Conservation (phyloP, 2,797 vertebrate genomes). For the Tauraco hartlaubi region DNA sequence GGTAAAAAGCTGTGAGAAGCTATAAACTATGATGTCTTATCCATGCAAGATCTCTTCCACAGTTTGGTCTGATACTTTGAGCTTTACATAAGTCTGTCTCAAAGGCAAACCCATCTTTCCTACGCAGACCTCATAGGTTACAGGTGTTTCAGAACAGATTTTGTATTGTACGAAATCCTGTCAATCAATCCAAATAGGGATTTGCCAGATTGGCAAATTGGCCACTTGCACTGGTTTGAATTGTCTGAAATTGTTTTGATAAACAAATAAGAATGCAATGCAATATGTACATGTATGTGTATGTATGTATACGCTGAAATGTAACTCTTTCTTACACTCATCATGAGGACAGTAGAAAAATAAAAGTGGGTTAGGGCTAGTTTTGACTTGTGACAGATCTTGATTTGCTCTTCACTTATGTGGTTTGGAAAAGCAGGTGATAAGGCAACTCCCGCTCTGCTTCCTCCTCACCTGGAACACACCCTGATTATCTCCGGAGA, state of each 20-base stretch:
- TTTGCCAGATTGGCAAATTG: not conserved
- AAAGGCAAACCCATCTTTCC: not conserved
- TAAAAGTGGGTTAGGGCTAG: not conserved
- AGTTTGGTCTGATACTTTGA: not conserved
- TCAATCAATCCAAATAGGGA: not conserved
- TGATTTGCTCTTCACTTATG: not conserved
- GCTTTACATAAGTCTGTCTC: not conserved
- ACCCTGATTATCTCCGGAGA: not conserved
- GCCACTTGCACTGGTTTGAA: not conserved
- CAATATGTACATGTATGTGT: not conserved
- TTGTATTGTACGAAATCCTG: not conserved
- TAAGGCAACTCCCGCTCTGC: not conserved
- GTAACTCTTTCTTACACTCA: not conserved
- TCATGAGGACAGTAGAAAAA: not conserved
- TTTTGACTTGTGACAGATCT: not conserved
- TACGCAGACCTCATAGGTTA: not conserved
- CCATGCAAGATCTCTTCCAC: not conserved
- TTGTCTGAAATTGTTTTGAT: not conserved
- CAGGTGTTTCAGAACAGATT: not conserved
- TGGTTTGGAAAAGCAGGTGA: not conserved
- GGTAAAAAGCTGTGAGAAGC: not conserved
- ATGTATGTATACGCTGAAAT: not conserved
- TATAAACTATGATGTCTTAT: not conserved
- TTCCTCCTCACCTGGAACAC: not conserved
- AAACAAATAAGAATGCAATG: not conserved